These are phyloP conservation scores for Drosophila insularis DNA, from an alignment of 1,140 invertebrate genomes.

Conservation along the genomic window DNA sequence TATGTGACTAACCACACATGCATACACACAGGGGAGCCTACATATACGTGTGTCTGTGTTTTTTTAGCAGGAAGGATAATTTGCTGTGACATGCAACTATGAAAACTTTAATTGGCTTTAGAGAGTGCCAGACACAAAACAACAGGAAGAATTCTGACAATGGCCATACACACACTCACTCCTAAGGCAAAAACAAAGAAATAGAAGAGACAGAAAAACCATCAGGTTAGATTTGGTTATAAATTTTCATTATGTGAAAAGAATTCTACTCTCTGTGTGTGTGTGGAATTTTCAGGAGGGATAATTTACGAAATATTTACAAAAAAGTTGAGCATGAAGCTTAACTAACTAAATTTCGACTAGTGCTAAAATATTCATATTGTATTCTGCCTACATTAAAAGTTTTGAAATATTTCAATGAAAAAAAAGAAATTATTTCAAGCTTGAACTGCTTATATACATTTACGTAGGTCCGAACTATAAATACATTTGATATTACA, in stretches of 20 bases:
- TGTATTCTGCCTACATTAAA: too few relatives aligned
- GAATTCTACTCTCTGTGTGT: not conserved
- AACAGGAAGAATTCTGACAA: constrained; percentile 34
- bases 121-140: constrained; percentile 10
- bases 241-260: constrained; percentile 8
- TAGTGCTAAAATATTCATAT: too few relatives aligned
- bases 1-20: not conserved
- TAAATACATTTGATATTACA: too few relatives aligned
- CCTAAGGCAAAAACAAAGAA: not conserved
- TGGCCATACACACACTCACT: not conserved
- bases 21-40: not conserved
- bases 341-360: too few relatives aligned
- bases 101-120: constrained; percentile 70
- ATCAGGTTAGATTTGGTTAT: not conserved
- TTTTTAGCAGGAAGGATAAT: constrained; percentile 59
- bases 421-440: too few relatives aligned
- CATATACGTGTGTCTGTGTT: not conserved
- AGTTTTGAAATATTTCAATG: too few relatives aligned
- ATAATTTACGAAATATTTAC: not conserved
- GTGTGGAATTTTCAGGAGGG: not conserved
- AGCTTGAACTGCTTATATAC: too few relatives aligned
- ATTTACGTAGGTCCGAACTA: too few relatives aligned
- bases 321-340: too few relatives aligned
- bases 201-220: not conserved
- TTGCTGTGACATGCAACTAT: constrained; percentile 68